phyloP scores from a whole-genome alignment of 2,888 invertebrate genomes.

The Plutella xylostella region DNA sequence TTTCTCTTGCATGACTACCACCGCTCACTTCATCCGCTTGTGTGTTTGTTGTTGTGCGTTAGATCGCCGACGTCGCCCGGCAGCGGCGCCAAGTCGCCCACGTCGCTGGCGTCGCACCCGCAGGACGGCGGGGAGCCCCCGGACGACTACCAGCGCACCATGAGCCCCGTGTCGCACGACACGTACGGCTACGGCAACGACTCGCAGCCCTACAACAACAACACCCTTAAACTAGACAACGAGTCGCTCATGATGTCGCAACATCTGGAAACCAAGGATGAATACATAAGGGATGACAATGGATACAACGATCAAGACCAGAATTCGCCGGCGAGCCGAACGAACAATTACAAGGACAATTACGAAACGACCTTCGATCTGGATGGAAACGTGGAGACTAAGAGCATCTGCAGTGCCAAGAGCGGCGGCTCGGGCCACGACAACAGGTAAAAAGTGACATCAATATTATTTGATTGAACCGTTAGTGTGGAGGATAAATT shows the following conservation, averaged over 20 bases:
- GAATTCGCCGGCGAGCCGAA: constrained; percentile 34
- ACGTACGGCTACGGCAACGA: constrained; percentile 67
- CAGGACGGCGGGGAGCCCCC: constrained; percentile 38
- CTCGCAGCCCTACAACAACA: constrained; percentile 52
- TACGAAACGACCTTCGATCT: constrained; percentile 90
- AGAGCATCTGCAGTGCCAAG: constrained; percentile 86
- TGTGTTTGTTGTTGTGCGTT: constrained; percentile 44
- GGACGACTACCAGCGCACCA: constrained; percentile 46
- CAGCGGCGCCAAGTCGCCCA: constrained; percentile 59
- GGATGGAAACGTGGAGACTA: constrained; percentile 92
- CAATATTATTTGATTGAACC: neutral
- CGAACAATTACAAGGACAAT: constrained; percentile 73
- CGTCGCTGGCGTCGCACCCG: constrained; percentile 37
- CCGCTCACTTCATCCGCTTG: constrained; percentile 67
- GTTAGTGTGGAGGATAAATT: no score
- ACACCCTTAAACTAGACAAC: constrained; percentile 59
- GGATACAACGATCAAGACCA: constrained; percentile 47
- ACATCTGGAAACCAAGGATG: constrained; percentile 49
- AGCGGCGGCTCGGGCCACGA: constrained; percentile 84
- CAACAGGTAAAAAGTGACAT: constrained; percentile 72
- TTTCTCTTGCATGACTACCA: constrained; percentile 65
- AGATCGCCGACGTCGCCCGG: constrained; percentile 61
- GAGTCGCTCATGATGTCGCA: constrained; percentile 58
- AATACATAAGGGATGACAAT: constrained; percentile 41
- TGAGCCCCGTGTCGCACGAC: constrained; percentile 60